A percentile compares a stretch with the other conserved stretches of the same genome.
Conservation (phyloP, 2,797 vertebrate species). For the Hypotaenidia okinawae region DNA sequence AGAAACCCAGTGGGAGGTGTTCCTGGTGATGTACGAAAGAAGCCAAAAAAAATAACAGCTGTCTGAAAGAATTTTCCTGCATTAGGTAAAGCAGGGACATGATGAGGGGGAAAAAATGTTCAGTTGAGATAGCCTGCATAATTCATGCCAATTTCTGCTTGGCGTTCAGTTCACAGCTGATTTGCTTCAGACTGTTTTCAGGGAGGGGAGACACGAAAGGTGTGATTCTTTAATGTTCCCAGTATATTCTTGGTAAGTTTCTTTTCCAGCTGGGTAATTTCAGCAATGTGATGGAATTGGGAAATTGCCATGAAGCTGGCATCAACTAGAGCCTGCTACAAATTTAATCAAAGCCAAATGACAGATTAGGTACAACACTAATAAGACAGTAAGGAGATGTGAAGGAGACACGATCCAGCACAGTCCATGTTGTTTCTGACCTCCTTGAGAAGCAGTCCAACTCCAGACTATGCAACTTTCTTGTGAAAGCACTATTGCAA, state of each 20-base stretch:
- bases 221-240: neutral
- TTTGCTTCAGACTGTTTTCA: neutral
- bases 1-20: slow-evolving; percentile 28
- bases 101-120: neutral
- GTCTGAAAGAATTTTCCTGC: slow-evolving; percentile 9
- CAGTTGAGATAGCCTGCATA: neutral
- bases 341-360: neutral
- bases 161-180: slow-evolving; percentile 32
- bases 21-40: slow-evolving; percentile 6
- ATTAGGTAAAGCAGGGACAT: neutral
- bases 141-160: slow-evolving; percentile 32
- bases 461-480: neutral
- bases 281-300: neutral
- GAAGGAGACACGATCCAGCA: neutral
- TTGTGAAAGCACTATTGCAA: neutral
- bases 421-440: neutral
- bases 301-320: neutral
- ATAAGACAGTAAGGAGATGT: neutral
- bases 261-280: neutral
- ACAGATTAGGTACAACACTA: neutral
- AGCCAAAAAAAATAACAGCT: slow-evolving; percentile 17
- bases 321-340: neutral
- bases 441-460: neutral
- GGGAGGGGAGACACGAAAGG: neutral
- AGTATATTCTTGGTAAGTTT: neutral